Base-by-base conservation (phyloP, 1,140 invertebrate genomes). In the Drosophila virilis region DNA sequence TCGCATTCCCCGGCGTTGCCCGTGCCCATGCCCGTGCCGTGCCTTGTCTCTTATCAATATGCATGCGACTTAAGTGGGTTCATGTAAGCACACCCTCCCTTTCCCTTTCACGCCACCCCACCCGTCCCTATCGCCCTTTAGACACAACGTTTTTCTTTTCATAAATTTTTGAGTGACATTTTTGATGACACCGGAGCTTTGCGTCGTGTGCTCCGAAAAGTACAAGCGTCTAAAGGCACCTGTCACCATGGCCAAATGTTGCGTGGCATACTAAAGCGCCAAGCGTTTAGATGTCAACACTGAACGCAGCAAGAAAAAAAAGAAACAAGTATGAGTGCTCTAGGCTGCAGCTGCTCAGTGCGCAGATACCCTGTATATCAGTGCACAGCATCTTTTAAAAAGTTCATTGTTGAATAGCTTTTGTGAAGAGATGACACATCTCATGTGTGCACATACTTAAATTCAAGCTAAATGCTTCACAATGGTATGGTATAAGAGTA, bases 161-260 rank as follows among this genome's bases (percentile, higher is more conserved):
- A 88, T 88, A 88, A 80, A 88, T 88, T 84, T 88, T 80, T 89
- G 85, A 88, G 84, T 88, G 84, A 88, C 84, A 88, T 84, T 88
- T 88, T 88, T 88, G 84, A 88, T 88, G 84, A 88, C 84, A 88
- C 80, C 70, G 62, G 77, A 84, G 84, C 84, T 89, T 88, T 88
- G 88, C 74, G 74, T 80, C 70, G 66, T 89, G 78, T 84, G 74
- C 79, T 65, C 51, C 66, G 58, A 48, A 62, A 81, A 28, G 60
- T 42, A 46, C 51, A 61, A 71, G 77, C 77, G 82, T 84, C 84
- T 89, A 89, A 89, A 89, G 85, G 85, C 84, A 89, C 84, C 85
- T 89, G 84, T 89, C 84, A 89, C 77, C 85, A 73, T 80, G 76
- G 80, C 84, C 85, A 89, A 84, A 84, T 89, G 77, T 74, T 78